These are phyloP conservation scores for Hesperophylax magnus DNA, from an alignment of 1,140 invertebrate genomes.

Conservation along the genomic window DNA sequence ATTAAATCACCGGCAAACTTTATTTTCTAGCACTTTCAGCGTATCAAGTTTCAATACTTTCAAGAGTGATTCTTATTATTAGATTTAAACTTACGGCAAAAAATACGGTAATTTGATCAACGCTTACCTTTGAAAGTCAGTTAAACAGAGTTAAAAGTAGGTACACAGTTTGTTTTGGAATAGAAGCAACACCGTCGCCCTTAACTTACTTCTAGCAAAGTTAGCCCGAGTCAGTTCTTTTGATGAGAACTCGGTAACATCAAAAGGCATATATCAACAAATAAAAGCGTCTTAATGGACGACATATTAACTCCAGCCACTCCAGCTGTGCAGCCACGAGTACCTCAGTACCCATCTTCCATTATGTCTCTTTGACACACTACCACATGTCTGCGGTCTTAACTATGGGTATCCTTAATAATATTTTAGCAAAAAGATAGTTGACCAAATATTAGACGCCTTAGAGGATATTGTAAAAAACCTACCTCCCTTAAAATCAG, in stretches of 20 bases:
- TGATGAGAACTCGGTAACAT: slow-evolving; percentile 48
- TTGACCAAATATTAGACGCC: too few species aligned
- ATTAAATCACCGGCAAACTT: neutral
- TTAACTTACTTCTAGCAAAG: neutral
- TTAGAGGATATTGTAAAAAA: too few species aligned
- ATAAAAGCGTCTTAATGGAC: slow-evolving; percentile 42
- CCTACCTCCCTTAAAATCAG: too few species aligned
- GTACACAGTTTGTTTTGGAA: slow-evolving; percentile 21
- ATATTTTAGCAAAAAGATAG: too few species aligned
- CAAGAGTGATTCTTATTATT: slow-evolving; percentile 14
- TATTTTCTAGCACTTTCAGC: neutral
- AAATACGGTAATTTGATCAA: slow-evolving; percentile 25
- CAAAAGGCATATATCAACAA: slow-evolving; percentile 45
- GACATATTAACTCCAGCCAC: neutral
- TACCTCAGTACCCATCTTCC: too few species aligned
- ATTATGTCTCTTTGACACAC: too few species aligned
- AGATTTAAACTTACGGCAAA: slow-evolving; percentile 4
- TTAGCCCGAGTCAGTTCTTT: slow-evolving; percentile 28
- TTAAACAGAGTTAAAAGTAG: slow-evolving; percentile 5
- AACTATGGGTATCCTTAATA: too few species aligned
- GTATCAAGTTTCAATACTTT: neutral
- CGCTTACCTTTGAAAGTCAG: slow-evolving; percentile 15
- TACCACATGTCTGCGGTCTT: too few species aligned
- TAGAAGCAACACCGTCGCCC: slow-evolving; percentile 5
- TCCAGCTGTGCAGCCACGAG: too few species aligned